Conservation (phyloP, 1,140 invertebrate genomes). For the Eurosta solidaginis region DNA sequence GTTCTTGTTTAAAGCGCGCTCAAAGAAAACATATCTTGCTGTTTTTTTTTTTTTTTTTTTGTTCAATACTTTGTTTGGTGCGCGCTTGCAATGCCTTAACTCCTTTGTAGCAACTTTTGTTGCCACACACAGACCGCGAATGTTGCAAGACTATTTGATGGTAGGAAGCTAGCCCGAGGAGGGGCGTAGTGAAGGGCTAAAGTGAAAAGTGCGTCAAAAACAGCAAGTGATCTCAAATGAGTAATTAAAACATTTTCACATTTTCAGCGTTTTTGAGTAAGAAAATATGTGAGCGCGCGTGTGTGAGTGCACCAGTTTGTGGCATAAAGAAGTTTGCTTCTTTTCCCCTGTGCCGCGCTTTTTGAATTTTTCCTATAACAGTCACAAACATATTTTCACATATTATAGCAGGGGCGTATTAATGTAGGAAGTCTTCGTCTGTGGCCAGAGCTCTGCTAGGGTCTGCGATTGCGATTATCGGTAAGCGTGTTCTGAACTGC, state of each 20-base stretch:
- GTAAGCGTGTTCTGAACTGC: too few relatives aligned
- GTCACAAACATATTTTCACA: not conserved
- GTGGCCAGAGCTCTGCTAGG: too few relatives aligned
- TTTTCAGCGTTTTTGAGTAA: not conserved
- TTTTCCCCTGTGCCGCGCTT: not conserved
- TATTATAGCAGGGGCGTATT: too few relatives aligned
- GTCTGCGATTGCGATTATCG: too few relatives aligned
- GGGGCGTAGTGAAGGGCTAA: not conserved
- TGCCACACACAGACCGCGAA: not conserved
- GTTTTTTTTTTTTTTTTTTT: too few relatives aligned
- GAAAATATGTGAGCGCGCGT: not conserved
- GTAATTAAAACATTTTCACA: conserved; percentile 58
- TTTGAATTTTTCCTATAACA: not conserved
- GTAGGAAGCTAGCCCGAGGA: too few relatives aligned
- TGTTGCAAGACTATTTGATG: too few relatives aligned
- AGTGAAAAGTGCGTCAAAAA: not conserved
- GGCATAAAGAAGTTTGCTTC: conserved; percentile 7
- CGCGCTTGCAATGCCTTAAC: not conserved
- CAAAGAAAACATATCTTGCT: not conserved
- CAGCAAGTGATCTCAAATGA: conserved; percentile 40
- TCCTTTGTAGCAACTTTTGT: conserved; percentile 17
- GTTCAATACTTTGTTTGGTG: conserved; percentile 3
- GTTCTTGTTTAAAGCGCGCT: not conserved
- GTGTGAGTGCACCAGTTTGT: not conserved
- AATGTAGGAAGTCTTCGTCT: too few relatives aligned